Percentiles rank a stretch among this genome's conserved stretches.
These are phyloP conservation scores for Physocephala rufipes DNA, from an alignment of 2,888 invertebrate genomes.

Conservation along the genomic window DNA sequence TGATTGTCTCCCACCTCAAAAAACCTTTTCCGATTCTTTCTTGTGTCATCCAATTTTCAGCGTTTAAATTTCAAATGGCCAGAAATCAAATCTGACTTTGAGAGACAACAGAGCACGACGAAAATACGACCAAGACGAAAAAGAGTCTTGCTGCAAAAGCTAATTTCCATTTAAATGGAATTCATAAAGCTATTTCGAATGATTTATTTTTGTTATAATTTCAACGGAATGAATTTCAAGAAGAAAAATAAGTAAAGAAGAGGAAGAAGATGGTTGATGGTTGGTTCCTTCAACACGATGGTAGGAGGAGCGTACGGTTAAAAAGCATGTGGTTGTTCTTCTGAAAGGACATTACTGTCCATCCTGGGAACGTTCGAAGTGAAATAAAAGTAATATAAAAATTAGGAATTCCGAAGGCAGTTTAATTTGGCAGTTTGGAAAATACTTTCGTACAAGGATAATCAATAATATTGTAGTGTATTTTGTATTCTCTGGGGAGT, in stretches of 20 bases:
- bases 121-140: not conserved
- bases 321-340: too few relatives aligned
- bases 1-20: too few relatives aligned
- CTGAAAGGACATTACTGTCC: too few relatives aligned
- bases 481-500: not conserved
- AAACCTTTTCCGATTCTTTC: not conserved
- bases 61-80: conserved; percentile 28
- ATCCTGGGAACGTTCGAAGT: too few relatives aligned
- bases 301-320: too few relatives aligned
- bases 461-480: not conserved
- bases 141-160: conserved; percentile 19
- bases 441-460: not conserved
- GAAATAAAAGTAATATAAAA: too few relatives aligned
- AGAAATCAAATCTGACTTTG: conserved; percentile 32
- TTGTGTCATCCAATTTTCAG: conserved; percentile 22
- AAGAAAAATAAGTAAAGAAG: conserved; percentile 16
- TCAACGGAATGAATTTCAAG: not conserved
- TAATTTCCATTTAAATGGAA: conserved; percentile 41
- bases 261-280: conserved; percentile 5
- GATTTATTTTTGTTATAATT: conserved; percentile 35
- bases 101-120: conserved; percentile 16
- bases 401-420: not conserved
- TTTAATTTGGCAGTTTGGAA: conserved; percentile 7
- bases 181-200: conserved; percentile 37
- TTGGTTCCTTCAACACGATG: too few relatives aligned